These are phyloP conservation scores for Calcarius lapponicus DNA, from an alignment of 2,797 vertebrate genomes.

Conservation along the genomic window DNA sequence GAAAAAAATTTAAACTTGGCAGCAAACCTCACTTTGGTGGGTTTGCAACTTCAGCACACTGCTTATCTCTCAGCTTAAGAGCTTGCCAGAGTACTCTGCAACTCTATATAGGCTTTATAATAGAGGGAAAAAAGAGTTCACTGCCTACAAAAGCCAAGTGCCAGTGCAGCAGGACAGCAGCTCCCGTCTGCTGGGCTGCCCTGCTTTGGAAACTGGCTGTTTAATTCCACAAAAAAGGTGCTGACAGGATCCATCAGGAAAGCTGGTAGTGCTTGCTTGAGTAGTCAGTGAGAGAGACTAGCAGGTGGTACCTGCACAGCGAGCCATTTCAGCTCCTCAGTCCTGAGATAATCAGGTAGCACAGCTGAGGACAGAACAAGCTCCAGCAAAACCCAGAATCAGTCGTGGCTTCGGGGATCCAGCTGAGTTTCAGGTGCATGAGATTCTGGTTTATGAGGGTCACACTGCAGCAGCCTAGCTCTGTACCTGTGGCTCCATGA, in stretches of 20 bases:
- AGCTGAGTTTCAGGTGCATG: background rate
- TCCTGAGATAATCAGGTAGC: background rate
- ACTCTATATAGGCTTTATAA: background rate
- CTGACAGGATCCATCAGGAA: constrained; percentile 43
- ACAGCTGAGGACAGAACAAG: background rate
- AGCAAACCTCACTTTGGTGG: background rate
- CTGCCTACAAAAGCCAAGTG: background rate
- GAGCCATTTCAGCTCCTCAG: background rate
- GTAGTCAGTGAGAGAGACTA: background rate
- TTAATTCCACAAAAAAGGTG: constrained; percentile 22
- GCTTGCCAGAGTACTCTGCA: constrained; percentile 20
- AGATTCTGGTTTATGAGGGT: background rate
- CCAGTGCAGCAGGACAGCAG: background rate
- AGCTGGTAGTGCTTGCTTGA: background rate
- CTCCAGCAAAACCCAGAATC: background rate
- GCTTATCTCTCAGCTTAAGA: constrained; percentile 14
- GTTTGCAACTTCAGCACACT: constrained; percentile 37
- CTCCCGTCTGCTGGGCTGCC: background rate
- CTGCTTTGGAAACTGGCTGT: background rate
- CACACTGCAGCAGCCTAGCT: background rate
- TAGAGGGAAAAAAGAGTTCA: background rate
- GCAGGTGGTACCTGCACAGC: constrained; percentile 33
- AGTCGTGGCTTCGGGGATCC: background rate
- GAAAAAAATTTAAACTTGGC: constrained; percentile 10
- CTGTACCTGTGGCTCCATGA: background rate